Evolutionary conservation across 53 echinoderm and acorn worm species (phyloP), one percentile per base, ranked within the genome.

Genomic region (Paracentrotus lividus): DNA sequence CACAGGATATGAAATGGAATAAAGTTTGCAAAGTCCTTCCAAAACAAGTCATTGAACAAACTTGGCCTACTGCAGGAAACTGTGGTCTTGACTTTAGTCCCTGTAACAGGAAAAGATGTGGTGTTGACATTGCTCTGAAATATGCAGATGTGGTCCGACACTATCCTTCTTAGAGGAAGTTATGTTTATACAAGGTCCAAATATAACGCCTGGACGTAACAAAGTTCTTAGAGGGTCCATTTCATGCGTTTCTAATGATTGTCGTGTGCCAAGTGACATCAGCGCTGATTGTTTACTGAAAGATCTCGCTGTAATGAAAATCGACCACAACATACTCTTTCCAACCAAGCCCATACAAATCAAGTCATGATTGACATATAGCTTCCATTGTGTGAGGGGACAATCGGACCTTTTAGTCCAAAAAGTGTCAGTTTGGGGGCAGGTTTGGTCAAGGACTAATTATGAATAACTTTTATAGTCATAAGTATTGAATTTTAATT

Each of bases 371-470:
- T 81, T 81, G 81, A 81, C 44, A 81, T 21, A 32, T 77, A 13
- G 36, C 36, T 72, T 18, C n/a, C 44, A 26, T 45, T 45, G 47
- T 81, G n/a, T 10, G 0, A 26, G 47, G 47, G 26, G 47, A 78
- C 44, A 78, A 26, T 43, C 44, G 10, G 26, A 24, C 81, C 47
- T 26, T 81, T 81, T 81, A 43, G 47, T 47, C 49, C 26, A 81
- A 47, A 78, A 81, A 26, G 18, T 81, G 47, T 12, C 81, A 26
- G 7, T 45, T 81, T n/a, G 26, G 81, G 81, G 47, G 81, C 47
- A 81, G 81, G 24, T 45, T 47, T 81, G 81, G 49, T 81, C 81
- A 81, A 81, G 81, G 81, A 81, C 81, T 20, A n/a, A 47, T 38
- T n/a, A 26, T 45, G 81, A 47, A 72, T 45, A n/a, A n/a, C n/a